phyloP scores from a whole-genome alignment of 2,888 invertebrate species.

The Druceiella hillmani region DNA sequence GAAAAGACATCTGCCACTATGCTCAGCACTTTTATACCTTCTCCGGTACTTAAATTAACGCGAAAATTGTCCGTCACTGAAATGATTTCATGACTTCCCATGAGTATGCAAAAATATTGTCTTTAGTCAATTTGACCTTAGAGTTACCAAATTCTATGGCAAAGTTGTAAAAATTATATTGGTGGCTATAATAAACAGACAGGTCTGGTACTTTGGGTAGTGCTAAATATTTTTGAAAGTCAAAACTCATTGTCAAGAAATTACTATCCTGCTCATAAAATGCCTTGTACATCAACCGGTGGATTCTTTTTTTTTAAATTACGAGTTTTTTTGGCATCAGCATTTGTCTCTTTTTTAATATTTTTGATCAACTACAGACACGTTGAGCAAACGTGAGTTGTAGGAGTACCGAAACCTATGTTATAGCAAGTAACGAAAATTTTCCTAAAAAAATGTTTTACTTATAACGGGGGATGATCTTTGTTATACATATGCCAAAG shows the following conservation, averaged over 20 bases:
- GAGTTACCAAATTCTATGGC: constrained; percentile 27
- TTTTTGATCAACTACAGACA: constrained; percentile 14
- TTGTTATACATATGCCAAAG: constrained; percentile 7
- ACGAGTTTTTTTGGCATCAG: neutral
- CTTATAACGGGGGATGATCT: constrained; percentile 4
- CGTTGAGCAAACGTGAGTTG: constrained; percentile 19
- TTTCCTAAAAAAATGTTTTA: constrained; percentile 7
- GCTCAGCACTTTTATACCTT: constrained; percentile 20
- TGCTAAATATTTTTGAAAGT: constrained; percentile 29
- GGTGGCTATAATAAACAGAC: constrained; percentile 28
- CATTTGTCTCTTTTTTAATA: constrained; percentile 8
- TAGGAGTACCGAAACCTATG: constrained; percentile 19
- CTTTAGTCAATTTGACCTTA: constrained; percentile 22
- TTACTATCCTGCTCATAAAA: constrained; percentile 19
- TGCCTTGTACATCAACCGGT: constrained; percentile 21
- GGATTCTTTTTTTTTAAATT: constrained; percentile 14
- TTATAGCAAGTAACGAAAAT: constrained; percentile 16
- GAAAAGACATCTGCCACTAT: constrained; percentile 28
- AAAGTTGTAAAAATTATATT: constrained; percentile 29
- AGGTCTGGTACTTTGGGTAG: constrained; percentile 30
- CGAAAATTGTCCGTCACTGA: constrained; percentile 25
- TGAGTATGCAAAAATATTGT: constrained; percentile 23
- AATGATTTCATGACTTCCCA: constrained; percentile 28
- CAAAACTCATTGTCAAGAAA: constrained; percentile 23
- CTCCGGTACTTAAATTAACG: constrained; percentile 18